A percentile compares a stretch with the other conserved stretches of the same genome.
These are phyloP conservation scores for Helostoma temminkii DNA, from an alignment of 2,797 vertebrate genomes.

Conservation along the genomic window DNA sequence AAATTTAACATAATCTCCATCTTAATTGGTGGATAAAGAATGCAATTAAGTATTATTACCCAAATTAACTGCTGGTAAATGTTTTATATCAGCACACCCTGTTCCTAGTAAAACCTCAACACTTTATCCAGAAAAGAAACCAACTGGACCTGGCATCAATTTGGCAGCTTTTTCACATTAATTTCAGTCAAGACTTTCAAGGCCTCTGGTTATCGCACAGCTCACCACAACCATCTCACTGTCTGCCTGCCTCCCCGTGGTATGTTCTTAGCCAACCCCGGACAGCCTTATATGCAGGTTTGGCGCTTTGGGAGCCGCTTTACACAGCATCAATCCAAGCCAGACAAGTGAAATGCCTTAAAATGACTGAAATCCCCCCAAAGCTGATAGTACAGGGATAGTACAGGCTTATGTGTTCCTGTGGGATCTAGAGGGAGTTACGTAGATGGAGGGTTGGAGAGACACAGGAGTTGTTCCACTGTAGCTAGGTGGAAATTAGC, in stretches of 20 bases:
- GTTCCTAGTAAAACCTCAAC: constrained; percentile 46
- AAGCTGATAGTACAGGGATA: constrained; percentile 77
- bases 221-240: constrained; percentile 39
- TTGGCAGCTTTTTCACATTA: constrained; percentile 52
- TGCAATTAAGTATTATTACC: constrained; percentile 37
- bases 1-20: neutral
- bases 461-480: constrained; percentile 6
- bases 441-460: constrained; percentile 10
- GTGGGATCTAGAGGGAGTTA: constrained; percentile 65
- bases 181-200: constrained; percentile 59
- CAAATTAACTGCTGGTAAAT: constrained; percentile 44
- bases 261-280: constrained; percentile 63
- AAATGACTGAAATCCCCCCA: constrained; percentile 75
- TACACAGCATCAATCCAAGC: constrained; percentile 74
- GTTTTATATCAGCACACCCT: constrained; percentile 43
- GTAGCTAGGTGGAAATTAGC: constrained; percentile 38
- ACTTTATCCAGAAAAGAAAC: constrained; percentile 11
- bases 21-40: constrained; percentile 20
- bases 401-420: constrained; percentile 75
- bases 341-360: constrained; percentile 71
- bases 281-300: constrained; percentile 65
- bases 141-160: constrained; percentile 31
- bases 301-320: constrained; percentile 71
- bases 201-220: constrained; percentile 53
- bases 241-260: constrained; percentile 16